These are phyloP conservation scores for Drosophila grimshawi DNA, from an alignment of 1,140 invertebrate genomes.

Conservation along the genomic window DNA sequence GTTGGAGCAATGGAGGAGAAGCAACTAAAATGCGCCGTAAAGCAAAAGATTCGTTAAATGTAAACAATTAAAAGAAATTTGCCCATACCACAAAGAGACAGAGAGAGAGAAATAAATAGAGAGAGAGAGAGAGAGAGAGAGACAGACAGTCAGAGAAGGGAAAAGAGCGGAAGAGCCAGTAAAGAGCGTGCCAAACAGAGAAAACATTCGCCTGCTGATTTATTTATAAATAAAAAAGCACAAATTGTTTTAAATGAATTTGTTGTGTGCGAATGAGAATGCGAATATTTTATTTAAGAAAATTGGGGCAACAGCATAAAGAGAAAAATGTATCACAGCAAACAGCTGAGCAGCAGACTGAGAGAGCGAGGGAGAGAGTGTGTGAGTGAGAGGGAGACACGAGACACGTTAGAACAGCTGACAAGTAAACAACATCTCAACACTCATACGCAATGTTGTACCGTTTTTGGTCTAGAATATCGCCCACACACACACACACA, in stretches of 20 bases:
- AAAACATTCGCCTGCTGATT: conserved; percentile 34
- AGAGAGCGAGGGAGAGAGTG: not conserved
- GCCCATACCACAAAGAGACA: conserved; percentile 34
- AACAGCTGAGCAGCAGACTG: conserved; percentile 56
- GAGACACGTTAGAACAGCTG: conserved; percentile 41
- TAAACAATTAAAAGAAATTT: conserved; percentile 80
- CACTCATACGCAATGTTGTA: conserved; percentile 72
- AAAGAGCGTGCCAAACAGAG: conserved; percentile 1
- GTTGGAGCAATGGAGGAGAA: conserved; percentile 38
- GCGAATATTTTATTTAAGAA: conserved; percentile 41
- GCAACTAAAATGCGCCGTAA: conserved; percentile 61
- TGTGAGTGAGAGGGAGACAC: not conserved
- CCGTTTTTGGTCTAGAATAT: conserved; percentile 35
- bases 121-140: conserved; percentile 26
- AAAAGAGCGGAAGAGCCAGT: conserved; percentile 8
- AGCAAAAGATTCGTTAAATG: conserved; percentile 59
- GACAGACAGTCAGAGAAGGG: conserved; percentile 14
- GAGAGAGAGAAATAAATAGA: conserved; percentile 9
- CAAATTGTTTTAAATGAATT: conserved; percentile 55
- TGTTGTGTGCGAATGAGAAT: conserved; percentile 14
- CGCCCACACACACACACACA: conserved; percentile 39
- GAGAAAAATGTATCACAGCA: conserved; percentile 67
- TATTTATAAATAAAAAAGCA: conserved; percentile 56
- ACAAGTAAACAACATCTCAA: conserved; percentile 38
- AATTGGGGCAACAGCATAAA: conserved; percentile 43